Evolutionary conservation across 2,888 invertebrate genomes (phyloP).

Genomic region (Drosophila sordidula): DNA sequence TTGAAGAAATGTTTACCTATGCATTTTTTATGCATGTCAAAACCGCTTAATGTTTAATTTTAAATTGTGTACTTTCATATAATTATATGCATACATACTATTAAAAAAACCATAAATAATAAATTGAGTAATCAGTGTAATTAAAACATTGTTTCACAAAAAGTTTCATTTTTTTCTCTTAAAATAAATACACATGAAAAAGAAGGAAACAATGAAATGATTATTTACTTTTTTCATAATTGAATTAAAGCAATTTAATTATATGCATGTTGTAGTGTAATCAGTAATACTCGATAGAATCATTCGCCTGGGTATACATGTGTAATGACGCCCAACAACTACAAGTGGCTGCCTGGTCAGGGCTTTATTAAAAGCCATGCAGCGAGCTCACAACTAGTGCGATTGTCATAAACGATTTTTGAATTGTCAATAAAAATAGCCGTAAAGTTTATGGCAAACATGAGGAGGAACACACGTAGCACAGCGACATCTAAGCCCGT

Average conservation of each 20-base stretch:
- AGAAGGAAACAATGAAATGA: too few relatives aligned
- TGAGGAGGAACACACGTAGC: conserved; percentile 45
- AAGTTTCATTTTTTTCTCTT: too few relatives aligned
- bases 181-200: too few relatives aligned
- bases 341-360: conserved; percentile 10
- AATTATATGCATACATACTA: too few relatives aligned
- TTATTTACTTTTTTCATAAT: too few relatives aligned
- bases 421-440: conserved; percentile 79
- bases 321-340: conserved; percentile 16
- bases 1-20: too few relatives aligned
- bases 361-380: conserved; percentile 67
- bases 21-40: too few relatives aligned
- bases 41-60: too few relatives aligned
- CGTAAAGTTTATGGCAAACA: conserved; percentile 60
- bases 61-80: too few relatives aligned
- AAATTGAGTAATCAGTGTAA: too few relatives aligned
- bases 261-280: background rate
- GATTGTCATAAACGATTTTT: conserved; percentile 83
- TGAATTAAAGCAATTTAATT: background rate
- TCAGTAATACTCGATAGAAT: background rate
- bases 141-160: too few relatives aligned
- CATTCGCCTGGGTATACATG: background rate
- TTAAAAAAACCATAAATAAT: too few relatives aligned
- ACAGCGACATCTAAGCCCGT: conserved; percentile 11
- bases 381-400: conserved; percentile 45